phyloP scores from a whole-genome alignment of 2,797 vertebrate genomes.

The Gymnocypris eckloni region DNA sequence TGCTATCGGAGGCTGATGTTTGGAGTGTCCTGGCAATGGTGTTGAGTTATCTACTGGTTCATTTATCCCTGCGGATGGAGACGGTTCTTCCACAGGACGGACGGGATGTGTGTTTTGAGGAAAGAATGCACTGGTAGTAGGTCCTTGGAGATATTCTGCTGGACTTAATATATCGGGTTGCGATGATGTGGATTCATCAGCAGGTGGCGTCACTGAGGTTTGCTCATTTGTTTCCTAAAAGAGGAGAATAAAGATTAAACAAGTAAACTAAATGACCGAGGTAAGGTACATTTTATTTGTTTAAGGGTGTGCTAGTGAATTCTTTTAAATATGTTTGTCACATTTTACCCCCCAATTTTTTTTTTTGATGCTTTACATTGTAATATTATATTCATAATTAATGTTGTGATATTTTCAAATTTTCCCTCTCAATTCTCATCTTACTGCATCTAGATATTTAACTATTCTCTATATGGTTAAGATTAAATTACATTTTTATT shows the following conservation, averaged over 20 bases:
- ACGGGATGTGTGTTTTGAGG: constrained; percentile 23
- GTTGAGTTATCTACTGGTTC: constrained; percentile 18
- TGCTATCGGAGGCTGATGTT: not conserved
- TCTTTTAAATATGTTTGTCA: not conserved
- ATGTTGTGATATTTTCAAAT: not conserved
- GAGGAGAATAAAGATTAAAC: not conserved
- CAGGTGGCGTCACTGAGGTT: constrained; percentile 42
- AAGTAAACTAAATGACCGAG: not conserved
- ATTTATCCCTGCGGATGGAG: not conserved
- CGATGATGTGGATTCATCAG: constrained; percentile 33
- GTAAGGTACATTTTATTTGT: not conserved
- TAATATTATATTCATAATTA: not conserved
- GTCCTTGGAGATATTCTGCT: constrained; percentile 19
- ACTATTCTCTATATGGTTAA: not conserved
- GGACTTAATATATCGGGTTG: not conserved
- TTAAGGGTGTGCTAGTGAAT: too few relatives aligned
- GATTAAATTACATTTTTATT: not conserved
- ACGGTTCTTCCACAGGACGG: constrained; percentile 16
- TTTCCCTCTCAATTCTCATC: not conserved
- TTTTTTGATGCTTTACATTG: not conserved
- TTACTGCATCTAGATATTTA: not conserved
- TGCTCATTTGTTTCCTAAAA: constrained; percentile 51
- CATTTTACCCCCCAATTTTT: not conserved
- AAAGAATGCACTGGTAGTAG: not conserved
- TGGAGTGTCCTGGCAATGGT: constrained; percentile 12